Percentiles rank a stretch among this genome's conserved stretches.
These are phyloP conservation scores for Oncorhynchus keta DNA, from an alignment of 2,113 vertebrate species.

Conservation along the genomic window DNA sequence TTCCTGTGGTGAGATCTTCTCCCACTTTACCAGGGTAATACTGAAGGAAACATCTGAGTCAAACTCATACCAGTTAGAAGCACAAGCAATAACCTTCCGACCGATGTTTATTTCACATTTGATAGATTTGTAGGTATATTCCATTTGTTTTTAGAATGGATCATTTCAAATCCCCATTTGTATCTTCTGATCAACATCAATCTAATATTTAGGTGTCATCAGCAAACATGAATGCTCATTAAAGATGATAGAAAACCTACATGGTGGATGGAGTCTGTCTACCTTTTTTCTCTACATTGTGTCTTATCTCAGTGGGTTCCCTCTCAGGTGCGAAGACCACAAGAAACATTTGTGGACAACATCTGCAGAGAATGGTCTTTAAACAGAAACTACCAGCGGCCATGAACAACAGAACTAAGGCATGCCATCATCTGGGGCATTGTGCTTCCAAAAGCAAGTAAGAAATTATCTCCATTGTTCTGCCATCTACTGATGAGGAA, in stretches of 20 bases:
- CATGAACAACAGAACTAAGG: no score
- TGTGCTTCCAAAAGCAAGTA: no score
- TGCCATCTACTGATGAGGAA: no score
- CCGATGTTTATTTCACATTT: constrained; percentile 64
- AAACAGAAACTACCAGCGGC: no score
- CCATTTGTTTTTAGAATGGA: constrained; percentile 51
- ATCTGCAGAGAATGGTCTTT: no score
- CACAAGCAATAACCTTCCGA: constrained; percentile 52
- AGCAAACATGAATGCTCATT: neutral
- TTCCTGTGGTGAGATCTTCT: constrained; percentile 12
- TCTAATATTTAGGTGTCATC: neutral
- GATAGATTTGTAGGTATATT: constrained; percentile 43
- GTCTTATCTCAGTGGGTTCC: no score
- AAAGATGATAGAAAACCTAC: no score
- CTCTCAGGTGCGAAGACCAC: no score
- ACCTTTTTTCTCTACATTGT: neutral
- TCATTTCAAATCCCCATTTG: constrained; percentile 16
- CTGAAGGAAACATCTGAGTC: constrained; percentile 38
- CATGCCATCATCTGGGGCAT: no score
- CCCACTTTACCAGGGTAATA: neutral
- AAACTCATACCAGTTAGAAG: constrained; percentile 39
- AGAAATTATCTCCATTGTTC: no score
- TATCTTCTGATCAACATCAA: no score
- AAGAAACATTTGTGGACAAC: no score
- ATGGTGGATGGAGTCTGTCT: neutral